Base-by-base conservation (phyloP, 2,113 vertebrate genomes). In the Lepus americanus region DNA sequence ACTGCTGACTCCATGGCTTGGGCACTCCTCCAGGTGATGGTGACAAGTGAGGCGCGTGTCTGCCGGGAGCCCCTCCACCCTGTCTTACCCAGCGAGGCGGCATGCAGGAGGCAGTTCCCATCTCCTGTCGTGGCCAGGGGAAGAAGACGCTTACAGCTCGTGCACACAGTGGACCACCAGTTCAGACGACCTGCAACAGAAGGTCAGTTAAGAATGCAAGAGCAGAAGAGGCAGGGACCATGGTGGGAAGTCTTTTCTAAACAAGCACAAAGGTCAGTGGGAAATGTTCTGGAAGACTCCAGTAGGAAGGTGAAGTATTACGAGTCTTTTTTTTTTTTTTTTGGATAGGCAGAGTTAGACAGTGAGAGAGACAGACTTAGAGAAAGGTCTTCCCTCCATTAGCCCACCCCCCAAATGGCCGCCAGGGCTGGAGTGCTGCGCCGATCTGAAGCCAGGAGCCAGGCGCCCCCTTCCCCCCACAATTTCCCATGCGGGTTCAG, bases 71-170 rank as follows among this genome's bases (percentile, higher is more conserved):
- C 14, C 29, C 11, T 33, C 25, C 23, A 14, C 49, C 53, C 66
- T 44, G 6, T 13, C 69, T 99, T 98, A 99, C 99, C 99, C 97
- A 99, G 98, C 31, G 99, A 99, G 55, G 99, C 99, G 14, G 99
- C 99, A 4, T 99, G 99, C 92, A 99, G 98, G 25, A 99, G 99
- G 98, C 99, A 99, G 98, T 99, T 99, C 25, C 99, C 99, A 23
- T 99, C 99, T 17, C 99, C 99, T 0, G 99, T 99, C 9, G 99
- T 99, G 36, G 99, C 99, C 98, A 99, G 96, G 73, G 99, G 99
- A 94, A 99, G 99, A 76, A 99, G 99, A 93, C 99, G 99, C 97
- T 99, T 99, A 97, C 99, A 99, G 97, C 99, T 99, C 0, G 98
- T 99, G 97, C 99, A 99, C 97, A 99, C 98, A 0, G 99, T 99